Conservation (phyloP, 92 coral and sea anemone species). For the Epizoanthus illoricatus region DNA sequence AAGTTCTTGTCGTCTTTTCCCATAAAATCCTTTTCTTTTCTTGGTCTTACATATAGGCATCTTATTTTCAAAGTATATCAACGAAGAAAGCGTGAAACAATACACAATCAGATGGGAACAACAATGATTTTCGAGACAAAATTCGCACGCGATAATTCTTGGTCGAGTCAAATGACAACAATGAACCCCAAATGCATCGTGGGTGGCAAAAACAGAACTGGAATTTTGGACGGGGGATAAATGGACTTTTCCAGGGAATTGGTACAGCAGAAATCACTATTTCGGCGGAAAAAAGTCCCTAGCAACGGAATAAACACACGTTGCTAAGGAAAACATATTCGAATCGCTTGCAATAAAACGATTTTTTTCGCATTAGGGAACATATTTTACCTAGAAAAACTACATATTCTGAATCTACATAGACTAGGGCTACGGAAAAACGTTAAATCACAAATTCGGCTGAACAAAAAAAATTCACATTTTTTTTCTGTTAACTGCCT, state of each 20-base stretch:
- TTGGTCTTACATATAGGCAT: too few relatives aligned
- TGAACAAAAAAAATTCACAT: not conserved
- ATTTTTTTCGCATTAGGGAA: not conserved
- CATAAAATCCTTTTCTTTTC: too few relatives aligned
- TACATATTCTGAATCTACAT: not conserved
- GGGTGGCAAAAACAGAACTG: slow-evolving; percentile 1
- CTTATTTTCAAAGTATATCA: not conserved
- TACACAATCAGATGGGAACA: not conserved
- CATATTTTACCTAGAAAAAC: not conserved
- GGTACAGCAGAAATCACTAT: not conserved
- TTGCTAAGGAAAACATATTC: slow-evolving; percentile 9
- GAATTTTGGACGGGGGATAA: not conserved
- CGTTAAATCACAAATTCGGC: not conserved
- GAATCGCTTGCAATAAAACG: not conserved
- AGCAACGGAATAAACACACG: slow-evolving; percentile 13
- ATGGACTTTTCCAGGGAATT: not conserved
- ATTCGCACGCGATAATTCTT: too few relatives aligned
- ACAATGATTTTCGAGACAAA: not conserved
- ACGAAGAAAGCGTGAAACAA: not conserved
- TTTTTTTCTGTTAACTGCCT: slow-evolving; percentile 28
- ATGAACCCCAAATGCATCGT: slow-evolving; percentile 16
- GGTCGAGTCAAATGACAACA: not conserved
- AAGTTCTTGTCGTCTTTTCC: too few relatives aligned
- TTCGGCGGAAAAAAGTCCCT: not conserved
- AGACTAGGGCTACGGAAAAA: not conserved